A percentile compares a stretch with the other conserved stretches of the same genome.
Conservation (phyloP, 2,888 invertebrate genomes). For the Spatulosminthurus flaviceps region DNA sequence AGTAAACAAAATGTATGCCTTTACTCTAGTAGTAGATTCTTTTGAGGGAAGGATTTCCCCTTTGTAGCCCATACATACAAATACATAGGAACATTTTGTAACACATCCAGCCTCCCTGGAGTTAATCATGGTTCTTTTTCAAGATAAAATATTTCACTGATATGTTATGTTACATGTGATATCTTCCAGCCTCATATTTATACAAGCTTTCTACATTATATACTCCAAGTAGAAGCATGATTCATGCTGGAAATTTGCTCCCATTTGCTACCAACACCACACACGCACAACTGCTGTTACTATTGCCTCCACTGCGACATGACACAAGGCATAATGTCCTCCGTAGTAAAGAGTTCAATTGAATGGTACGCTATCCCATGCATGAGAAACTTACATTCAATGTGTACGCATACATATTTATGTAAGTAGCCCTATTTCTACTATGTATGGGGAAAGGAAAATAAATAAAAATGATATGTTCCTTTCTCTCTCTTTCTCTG, state of each 20-base stretch:
- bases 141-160: neutral
- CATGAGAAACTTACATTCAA: too few relatives aligned
- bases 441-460: neutral
- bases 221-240: neutral
- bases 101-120: neutral
- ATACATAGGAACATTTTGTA: too few relatives aligned
- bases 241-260: slow-evolving; percentile 8
- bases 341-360: neutral
- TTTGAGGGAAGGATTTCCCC: too few relatives aligned
- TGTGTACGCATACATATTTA: slow-evolving; percentile 14
- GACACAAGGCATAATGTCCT: slow-evolving; percentile 1
- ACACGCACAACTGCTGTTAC: too few relatives aligned
- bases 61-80: too few relatives aligned
- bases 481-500: neutral
- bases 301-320: neutral
- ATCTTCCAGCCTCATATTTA: neutral
- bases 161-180: neutral
- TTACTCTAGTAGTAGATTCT: too few relatives aligned
- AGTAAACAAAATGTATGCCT: too few relatives aligned
- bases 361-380: too few relatives aligned
- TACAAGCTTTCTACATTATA: neutral
- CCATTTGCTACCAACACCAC: slow-evolving; percentile 2
- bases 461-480: slow-evolving; percentile 37
- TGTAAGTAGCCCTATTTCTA: too few relatives aligned
- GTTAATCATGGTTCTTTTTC: slow-evolving; percentile 1